Evolutionary conservation across 2,888 invertebrate species (phyloP).

Genomic region (Torymus texanus): DNA sequence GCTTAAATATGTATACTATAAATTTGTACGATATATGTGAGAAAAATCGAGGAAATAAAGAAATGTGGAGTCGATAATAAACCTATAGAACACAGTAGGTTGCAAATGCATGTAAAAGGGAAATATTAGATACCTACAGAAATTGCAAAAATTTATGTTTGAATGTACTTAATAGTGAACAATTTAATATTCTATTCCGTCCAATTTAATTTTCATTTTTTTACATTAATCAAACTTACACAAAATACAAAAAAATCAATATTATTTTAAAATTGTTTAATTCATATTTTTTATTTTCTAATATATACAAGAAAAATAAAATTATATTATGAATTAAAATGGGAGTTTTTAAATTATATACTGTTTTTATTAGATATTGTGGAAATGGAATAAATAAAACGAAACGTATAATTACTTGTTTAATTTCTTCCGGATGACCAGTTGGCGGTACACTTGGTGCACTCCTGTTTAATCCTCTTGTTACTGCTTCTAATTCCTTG

Average conservation of each 20-base stretch:
- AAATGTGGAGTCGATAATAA: too few relatives aligned
- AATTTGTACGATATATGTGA: too few relatives aligned
- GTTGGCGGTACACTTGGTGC: conserved; percentile 98
- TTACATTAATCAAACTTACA: conserved; percentile 3
- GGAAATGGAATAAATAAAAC: conserved; percentile 38
- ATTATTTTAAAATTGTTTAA: conserved; percentile 3
- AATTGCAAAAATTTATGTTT: conserved; percentile 13
- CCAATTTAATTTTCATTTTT: too few relatives aligned
- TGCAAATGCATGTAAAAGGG: too few relatives aligned
- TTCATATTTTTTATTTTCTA: conserved; percentile 45
- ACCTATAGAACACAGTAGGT: too few relatives aligned
- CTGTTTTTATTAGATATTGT: conserved; percentile 51
- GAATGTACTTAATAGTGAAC: not conserved
- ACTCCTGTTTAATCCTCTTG: conserved; percentile 95
- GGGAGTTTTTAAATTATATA: conserved; percentile 21
- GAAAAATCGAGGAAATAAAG: too few relatives aligned
- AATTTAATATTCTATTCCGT: too few relatives aligned
- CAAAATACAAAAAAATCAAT: conserved; percentile 18
- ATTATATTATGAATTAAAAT: conserved; percentile 36
- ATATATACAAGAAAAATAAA: conserved; percentile 36
- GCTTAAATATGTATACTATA: too few relatives aligned
- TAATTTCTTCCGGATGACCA: conserved; percentile 90
- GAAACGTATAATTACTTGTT: conserved; percentile 81
- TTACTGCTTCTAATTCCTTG: conserved; percentile 96
- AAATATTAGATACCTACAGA: not conserved